A percentile compares a stretch with the other conserved stretches of the same genome.
These are phyloP conservation scores for Rhinoderma darwinii DNA, from an alignment of 2,113 vertebrate genomes.

Conservation along the genomic window DNA sequence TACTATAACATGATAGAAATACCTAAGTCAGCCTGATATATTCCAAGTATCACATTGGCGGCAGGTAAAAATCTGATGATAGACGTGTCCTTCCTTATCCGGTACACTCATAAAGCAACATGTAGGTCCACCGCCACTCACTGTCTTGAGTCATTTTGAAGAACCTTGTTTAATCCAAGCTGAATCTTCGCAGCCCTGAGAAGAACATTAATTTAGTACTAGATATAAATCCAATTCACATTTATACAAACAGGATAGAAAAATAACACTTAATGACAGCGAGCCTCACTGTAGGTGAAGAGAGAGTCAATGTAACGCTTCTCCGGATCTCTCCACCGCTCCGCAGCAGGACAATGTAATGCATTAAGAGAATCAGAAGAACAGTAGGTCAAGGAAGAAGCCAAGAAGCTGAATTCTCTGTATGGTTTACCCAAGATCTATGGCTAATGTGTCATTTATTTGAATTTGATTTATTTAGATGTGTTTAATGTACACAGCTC, in stretches of 20 bases:
- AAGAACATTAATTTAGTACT: conserved; percentile 65
- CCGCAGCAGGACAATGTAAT: neutral
- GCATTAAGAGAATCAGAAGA: neutral
- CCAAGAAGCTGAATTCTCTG: neutral
- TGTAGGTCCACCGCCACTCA: conserved; percentile 65
- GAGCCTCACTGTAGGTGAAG: conserved; percentile 54
- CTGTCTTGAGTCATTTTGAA: conserved; percentile 66
- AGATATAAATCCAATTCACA: conserved; percentile 61
- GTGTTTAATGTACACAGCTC: neutral
- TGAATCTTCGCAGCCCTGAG: conserved; percentile 66
- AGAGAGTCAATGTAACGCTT: neutral
- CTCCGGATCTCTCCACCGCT: neutral
- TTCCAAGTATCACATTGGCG: neutral
- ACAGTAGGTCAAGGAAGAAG: conserved; percentile 14
- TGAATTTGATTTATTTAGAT: neutral
- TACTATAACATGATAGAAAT: too few relatives aligned
- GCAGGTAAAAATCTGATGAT: neutral
- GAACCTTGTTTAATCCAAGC: conserved; percentile 67
- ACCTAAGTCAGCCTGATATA: too few relatives aligned
- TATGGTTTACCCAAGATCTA: neutral
- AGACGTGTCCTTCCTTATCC: neutral
- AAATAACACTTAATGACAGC: conserved; percentile 64
- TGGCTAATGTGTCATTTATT: neutral
- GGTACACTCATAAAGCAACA: conserved; percentile 57
- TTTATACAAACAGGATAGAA: conserved; percentile 58